Percentiles rank a stretch among this genome's conserved stretches.
These are phyloP conservation scores for Mungos mungo DNA, from an alignment of 2,113 vertebrate species.

Conservation along the genomic window DNA sequence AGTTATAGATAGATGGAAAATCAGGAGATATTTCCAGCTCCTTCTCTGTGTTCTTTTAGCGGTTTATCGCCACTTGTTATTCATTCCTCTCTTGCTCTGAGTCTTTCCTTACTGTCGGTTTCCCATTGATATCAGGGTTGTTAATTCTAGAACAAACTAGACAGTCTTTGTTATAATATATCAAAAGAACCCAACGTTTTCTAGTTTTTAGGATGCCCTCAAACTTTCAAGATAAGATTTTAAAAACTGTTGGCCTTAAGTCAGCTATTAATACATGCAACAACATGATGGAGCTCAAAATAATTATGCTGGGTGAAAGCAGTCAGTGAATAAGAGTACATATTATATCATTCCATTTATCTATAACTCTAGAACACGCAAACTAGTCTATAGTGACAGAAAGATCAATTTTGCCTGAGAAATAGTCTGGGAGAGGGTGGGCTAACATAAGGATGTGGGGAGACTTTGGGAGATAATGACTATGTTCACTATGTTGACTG, in stretches of 20 bases:
- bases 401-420: neutral
- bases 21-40: neutral
- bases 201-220: neutral
- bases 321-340: neutral
- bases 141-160: slow-evolving; percentile 17
- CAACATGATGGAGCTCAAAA: neutral
- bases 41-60: neutral
- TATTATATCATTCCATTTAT: neutral
- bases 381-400: neutral
- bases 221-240: slow-evolving; percentile 5
- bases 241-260: neutral
- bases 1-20: neutral
- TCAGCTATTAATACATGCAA: neutral
- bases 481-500: neutral
- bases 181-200: neutral
- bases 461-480: neutral
- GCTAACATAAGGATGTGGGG: neutral
- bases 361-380: neutral
- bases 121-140: neutral
- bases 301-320: neutral
- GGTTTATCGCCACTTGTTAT: neutral
- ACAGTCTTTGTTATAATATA: neutral
- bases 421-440: neutral
- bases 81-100: neutral
- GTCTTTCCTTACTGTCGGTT: neutral